Evolutionary conservation across 2,113 vertebrate species (phyloP), one percentile per base, ranked within the genome.

Genomic region (Brachyistius frenatus): DNA sequence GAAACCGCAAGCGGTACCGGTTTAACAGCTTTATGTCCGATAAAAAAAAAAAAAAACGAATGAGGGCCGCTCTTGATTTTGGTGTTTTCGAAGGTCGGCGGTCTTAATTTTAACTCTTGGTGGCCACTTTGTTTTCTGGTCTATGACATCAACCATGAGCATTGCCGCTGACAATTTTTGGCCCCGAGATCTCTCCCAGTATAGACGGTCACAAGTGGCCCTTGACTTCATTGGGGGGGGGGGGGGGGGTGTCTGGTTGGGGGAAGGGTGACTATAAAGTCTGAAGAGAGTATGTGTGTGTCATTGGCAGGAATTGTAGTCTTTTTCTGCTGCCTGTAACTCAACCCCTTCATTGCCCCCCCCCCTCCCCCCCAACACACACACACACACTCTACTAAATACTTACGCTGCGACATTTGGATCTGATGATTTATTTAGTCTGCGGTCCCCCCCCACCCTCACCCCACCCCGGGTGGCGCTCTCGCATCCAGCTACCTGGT

Each of bases 151-250:
- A 15, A 74, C 65, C 30, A 55, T 66, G 52, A 80, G 66, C 74
- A 11, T 37, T 35, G 8, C 76, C 54, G 56, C 73, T 32, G 60
- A 70, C 76, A 89, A 58, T 82, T 89, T 23, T 85, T 83, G 76
- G 88, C 81, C 50, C 68, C 36, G 73, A 69, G 83, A 65, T 77
- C 36, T 76, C 69, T 90, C 89, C 86, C 81, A 86, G 87, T 88
- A 85, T 91, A 90, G 82, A 87, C 61, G 30, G 54, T 69, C 82
- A 88, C 74, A 80, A 91, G 81, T 84, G 81, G 86, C 83, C 65
- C 65, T 83, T 90, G 87, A 92, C 92, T 92, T 91, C 73, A 80
- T 63, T 10, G 63, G 78, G 41, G 30, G 53, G 83, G 87, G 80
- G 85, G 67, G 66, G 30, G 80, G 81, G 76, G 13, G 31, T n/a